Evolutionary conservation across 2,888 invertebrate species (phyloP).

Genomic region (Apeira syringaria): DNA sequence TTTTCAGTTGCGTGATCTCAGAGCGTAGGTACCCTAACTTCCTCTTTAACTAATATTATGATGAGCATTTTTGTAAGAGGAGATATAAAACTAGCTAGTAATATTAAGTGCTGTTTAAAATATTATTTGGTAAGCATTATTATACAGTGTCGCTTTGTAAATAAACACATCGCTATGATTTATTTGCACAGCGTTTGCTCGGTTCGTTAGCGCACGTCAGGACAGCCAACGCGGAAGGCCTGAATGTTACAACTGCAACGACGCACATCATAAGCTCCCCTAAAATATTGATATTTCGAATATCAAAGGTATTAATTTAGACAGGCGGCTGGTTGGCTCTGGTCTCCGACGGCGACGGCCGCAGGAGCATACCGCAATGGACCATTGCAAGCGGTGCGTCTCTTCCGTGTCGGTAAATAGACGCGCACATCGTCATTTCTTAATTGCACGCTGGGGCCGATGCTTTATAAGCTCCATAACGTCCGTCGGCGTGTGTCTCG

Average conservation of each 20-base stretch:
- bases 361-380: conserved; percentile 66
- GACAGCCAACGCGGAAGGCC: conserved; percentile 75
- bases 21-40: no score
- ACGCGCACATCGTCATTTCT: conserved; percentile 76
- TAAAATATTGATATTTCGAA: conserved; percentile 80
- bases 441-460: conserved; percentile 78
- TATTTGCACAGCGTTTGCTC: conserved; percentile 47
- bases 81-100: no score
- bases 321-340: conserved; percentile 62
- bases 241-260: conserved; percentile 56
- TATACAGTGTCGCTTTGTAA: conserved; percentile 30
- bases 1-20: no score
- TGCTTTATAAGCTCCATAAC: conserved; percentile 83
- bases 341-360: conserved; percentile 40
- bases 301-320: conserved; percentile 81
- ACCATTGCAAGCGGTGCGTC: conserved; percentile 75
- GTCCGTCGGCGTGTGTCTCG: conserved; percentile 74
- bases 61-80: no score
- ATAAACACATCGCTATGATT: conserved; percentile 43
- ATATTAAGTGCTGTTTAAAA: no score
- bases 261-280: conserved; percentile 71
- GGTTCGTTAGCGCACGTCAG: conserved; percentile 60
- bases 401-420: conserved; percentile 82
- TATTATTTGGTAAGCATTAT: no score
- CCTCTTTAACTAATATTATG: no score